Evolutionary conservation across 1,140 invertebrate species (phyloP).

Genomic region (Caenorhabditis brenneri): DNA sequence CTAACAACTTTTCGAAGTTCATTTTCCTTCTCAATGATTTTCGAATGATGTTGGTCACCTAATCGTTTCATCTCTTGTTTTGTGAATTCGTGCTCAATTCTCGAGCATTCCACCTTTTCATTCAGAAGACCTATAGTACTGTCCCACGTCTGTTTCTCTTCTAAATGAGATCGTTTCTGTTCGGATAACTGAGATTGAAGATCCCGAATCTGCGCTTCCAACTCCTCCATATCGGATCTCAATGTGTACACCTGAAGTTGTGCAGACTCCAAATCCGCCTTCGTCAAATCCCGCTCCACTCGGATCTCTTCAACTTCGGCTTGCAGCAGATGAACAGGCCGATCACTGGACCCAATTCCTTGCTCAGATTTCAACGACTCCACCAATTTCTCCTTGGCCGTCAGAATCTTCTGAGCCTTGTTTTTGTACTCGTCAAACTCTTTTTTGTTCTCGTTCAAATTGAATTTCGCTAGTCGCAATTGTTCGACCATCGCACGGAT

Average conservation of each 20-base stretch:
- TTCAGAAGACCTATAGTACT: slow-evolving; percentile 24
- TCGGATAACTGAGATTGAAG: slow-evolving; percentile 24
- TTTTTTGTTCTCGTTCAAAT: slow-evolving; percentile 53
- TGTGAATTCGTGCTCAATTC: slow-evolving; percentile 46
- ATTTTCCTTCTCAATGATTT: slow-evolving; percentile 39
- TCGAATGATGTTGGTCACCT: neutral
- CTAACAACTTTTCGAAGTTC: neutral
- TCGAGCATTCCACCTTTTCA: slow-evolving; percentile 50
- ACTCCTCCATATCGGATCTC: slow-evolving; percentile 48
- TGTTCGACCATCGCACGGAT: slow-evolving; percentile 49
- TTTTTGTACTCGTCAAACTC: slow-evolving; percentile 55
- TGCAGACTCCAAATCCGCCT: slow-evolving; percentile 50
- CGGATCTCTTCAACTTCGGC: slow-evolving; percentile 52
- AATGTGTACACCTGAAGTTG: slow-evolving; percentile 51
- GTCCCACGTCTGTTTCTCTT: slow-evolving; percentile 47
- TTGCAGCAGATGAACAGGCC: slow-evolving; percentile 37
- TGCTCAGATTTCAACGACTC: slow-evolving; percentile 51
- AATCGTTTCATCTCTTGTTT: slow-evolving; percentile 50
- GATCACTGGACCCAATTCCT: slow-evolving; percentile 36
- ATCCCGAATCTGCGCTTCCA: slow-evolving; percentile 45
- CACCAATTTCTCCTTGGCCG: slow-evolving; percentile 52
- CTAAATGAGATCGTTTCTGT: slow-evolving; percentile 1
- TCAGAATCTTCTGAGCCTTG: slow-evolving; percentile 53
- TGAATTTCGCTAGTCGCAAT: slow-evolving; percentile 53
- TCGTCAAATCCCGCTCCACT: slow-evolving; percentile 48